These are phyloP conservation scores for Tetramorium alpestre DNA, from an alignment of 1,140 invertebrate genomes.

Conservation along the genomic window DNA sequence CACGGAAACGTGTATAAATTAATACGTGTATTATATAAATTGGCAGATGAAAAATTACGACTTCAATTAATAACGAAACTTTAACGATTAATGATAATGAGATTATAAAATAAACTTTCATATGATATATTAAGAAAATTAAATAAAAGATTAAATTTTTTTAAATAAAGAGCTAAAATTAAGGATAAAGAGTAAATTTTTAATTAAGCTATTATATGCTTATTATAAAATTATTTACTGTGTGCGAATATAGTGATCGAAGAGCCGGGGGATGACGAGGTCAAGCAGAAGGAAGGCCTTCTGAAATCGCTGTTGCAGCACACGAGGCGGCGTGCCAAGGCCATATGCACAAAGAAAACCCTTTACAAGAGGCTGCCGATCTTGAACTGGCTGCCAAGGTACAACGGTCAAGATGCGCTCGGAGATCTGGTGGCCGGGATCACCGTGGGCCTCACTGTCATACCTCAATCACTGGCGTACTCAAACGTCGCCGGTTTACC, in stretches of 20 bases:
- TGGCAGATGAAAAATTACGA: not conserved
- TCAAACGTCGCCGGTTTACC: conserved; percentile 93
- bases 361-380: conserved; percentile 90
- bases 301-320: conserved; percentile 76
- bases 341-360: conserved; percentile 88
- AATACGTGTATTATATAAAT: conserved; percentile 4
- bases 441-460: conserved; percentile 94
- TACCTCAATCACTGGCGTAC: conserved; percentile 94
- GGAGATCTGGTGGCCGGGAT: conserved; percentile 94
- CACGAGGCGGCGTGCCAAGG: conserved; percentile 78
- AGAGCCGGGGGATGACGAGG: conserved; percentile 77
- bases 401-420: conserved; percentile 89
- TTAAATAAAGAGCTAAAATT: not conserved
- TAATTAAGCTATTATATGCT: not conserved
- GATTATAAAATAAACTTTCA: not conserved
- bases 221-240: not conserved
- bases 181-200: not conserved
- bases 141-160: not conserved
- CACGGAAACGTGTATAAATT: not conserved
- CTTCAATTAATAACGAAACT: not conserved
- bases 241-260: conserved; percentile 81
- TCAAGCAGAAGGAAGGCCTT: conserved; percentile 76
- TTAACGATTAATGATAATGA: too few relatives aligned
- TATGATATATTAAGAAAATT: not conserved
- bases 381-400: conserved; percentile 90